These are phyloP conservation scores for Salvator merianae DNA, from an alignment of 2,113 vertebrate species.

Conservation along the genomic window DNA sequence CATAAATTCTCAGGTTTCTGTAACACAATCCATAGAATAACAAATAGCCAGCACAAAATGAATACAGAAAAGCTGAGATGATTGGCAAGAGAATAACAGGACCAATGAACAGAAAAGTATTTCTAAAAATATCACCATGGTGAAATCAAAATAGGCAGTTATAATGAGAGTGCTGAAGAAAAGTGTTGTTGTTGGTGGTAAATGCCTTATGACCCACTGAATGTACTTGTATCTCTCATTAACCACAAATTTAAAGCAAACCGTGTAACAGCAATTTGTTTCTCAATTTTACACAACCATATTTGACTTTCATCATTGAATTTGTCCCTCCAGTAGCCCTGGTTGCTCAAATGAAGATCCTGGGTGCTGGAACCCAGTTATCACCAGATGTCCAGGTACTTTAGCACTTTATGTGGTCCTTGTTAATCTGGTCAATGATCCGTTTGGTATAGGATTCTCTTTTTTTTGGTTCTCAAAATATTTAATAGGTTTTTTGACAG, in stretches of 20 bases:
- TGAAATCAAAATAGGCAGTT: neutral
- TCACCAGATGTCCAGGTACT: too few relatives aligned
- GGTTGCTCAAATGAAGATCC: too few relatives aligned
- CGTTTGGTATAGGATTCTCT: too few relatives aligned
- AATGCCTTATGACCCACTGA: neutral
- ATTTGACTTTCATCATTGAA: too few relatives aligned
- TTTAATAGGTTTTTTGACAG: too few relatives aligned
- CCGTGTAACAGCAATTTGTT: neutral
- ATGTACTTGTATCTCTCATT: neutral
- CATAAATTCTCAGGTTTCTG: neutral
- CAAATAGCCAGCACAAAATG: neutral
- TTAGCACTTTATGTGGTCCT: too few relatives aligned
- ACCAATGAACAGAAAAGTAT: neutral
- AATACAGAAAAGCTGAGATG: conserved; percentile 1
- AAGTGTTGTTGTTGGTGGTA: neutral
- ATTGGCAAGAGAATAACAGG: neutral
- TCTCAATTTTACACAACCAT: too few relatives aligned
- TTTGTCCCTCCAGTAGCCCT: too few relatives aligned
- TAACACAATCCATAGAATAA: neutral
- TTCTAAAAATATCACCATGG: neutral
- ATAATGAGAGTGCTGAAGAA: neutral
- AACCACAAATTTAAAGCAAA: neutral
- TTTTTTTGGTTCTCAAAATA: too few relatives aligned
- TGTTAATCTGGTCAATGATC: too few relatives aligned
- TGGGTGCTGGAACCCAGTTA: too few relatives aligned